Conservation (phyloP, 2,113 vertebrate species). For the Maccullochella peelii region DNA sequence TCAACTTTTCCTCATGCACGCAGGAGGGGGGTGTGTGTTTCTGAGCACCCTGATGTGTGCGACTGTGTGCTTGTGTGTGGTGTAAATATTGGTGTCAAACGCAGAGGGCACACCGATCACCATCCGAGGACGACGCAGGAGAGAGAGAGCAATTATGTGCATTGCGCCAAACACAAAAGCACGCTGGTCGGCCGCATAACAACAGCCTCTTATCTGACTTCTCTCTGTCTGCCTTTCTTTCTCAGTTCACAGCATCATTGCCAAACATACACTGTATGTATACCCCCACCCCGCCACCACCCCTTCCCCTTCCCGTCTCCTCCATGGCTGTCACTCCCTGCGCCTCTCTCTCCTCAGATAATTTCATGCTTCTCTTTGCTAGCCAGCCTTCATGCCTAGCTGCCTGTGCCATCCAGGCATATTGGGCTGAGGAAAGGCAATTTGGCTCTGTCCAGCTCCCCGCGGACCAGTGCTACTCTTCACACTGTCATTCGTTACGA, state of each 20-base stretch:
- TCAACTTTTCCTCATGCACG: constrained; percentile 68
- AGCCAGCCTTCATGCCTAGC: constrained; percentile 74
- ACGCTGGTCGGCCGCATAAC: constrained; percentile 57
- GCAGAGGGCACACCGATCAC: constrained; percentile 64
- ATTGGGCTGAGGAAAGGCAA: constrained; percentile 71
- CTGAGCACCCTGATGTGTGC: neutral
- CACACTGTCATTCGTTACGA: constrained; percentile 73
- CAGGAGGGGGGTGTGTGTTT: constrained; percentile 13
- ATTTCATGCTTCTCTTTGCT: constrained; percentile 69
- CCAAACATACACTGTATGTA: constrained; percentile 40
- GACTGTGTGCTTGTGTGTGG: constrained; percentile 26
- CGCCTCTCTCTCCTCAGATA: constrained; percentile 53
- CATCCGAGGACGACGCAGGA: constrained; percentile 48
- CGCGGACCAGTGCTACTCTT: constrained; percentile 59
- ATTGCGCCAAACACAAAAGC: constrained; percentile 71
- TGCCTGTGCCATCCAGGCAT: constrained; percentile 72
- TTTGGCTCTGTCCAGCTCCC: constrained; percentile 75
- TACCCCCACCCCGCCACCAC: too few species aligned
- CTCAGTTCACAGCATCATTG: constrained; percentile 34
- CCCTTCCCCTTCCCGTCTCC: constrained; percentile 7
- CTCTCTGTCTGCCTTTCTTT: constrained; percentile 59
- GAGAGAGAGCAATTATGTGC: constrained; percentile 67
- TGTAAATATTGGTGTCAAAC: constrained; percentile 81
- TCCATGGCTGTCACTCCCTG: constrained; percentile 44
- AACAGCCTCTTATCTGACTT: constrained; percentile 65